phyloP scores from a whole-genome alignment of 2,113 vertebrate species.

The Indicator indicator region DNA sequence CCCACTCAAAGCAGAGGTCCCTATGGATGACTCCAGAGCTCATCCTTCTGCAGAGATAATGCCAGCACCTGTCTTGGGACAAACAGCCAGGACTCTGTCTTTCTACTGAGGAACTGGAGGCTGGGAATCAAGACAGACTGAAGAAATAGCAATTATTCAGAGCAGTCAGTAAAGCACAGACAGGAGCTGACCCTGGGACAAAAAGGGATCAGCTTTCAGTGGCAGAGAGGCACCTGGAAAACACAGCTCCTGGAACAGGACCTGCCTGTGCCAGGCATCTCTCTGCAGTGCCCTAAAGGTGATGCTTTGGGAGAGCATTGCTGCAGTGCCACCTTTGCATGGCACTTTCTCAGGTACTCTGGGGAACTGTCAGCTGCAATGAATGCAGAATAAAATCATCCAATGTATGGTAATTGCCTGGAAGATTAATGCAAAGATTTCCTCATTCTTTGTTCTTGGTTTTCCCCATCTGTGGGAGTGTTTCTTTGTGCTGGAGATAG shows the following conservation, averaged over 20 bases:
- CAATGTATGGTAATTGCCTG: background rate
- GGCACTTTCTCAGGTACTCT: background rate
- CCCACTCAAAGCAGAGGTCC: background rate
- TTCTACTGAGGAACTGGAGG: background rate
- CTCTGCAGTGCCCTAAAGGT: background rate
- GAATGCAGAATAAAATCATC: background rate
- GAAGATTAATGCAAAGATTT: slow-evolving; percentile 11
- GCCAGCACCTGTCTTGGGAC: background rate
- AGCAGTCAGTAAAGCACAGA: background rate
- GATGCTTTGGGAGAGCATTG: background rate
- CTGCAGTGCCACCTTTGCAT: background rate
- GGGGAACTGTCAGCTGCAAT: slow-evolving; percentile 1
- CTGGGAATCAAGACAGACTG: background rate
- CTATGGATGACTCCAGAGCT: background rate
- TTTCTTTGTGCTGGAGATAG: background rate
- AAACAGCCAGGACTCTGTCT: background rate
- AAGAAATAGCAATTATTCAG: background rate
- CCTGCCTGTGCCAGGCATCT: background rate
- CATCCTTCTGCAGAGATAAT: background rate
- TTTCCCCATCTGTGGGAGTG: background rate
- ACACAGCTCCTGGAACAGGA: background rate
- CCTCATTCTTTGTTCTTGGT: background rate
- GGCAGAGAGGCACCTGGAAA: background rate
- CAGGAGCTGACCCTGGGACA: background rate
- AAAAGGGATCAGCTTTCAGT: background rate